These are phyloP conservation scores for Scyliorhinus canicula DNA, from an alignment of 2,797 vertebrate genomes.

Conservation along the genomic window DNA sequence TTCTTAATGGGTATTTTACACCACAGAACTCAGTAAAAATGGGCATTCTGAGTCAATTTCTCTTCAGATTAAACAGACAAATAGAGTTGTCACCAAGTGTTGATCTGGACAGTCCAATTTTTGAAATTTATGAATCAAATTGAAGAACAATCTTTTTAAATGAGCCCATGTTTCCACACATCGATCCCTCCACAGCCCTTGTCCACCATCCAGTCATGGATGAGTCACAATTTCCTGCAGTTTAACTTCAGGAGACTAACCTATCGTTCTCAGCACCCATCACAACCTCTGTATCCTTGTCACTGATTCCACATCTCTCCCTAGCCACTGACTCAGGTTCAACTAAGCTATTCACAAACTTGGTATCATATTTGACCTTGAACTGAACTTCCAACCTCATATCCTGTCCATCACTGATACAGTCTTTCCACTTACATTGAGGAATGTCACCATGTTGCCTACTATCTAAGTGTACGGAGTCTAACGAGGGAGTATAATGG, in stretches of 20 bases:
- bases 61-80: background rate
- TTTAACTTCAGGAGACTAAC: background rate
- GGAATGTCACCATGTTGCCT: no score
- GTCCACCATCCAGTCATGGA: background rate
- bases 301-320: background rate
- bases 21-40: background rate
- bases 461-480: no score
- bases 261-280: background rate
- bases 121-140: background rate
- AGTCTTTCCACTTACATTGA: no score
- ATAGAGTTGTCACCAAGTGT: background rate
- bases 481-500: no score
- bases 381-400: no score
- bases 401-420: no score
- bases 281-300: background rate
- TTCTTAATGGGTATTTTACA: slow-evolving; percentile 82
- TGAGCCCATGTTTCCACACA: no score
- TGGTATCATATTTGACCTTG: no score
- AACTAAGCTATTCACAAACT: background rate
- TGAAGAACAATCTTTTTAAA: background rate
- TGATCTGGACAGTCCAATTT: background rate
- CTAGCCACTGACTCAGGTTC: background rate
- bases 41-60: background rate
- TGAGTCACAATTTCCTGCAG: background rate
- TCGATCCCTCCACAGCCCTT: background rate